These are phyloP conservation scores for Dasyornis broadbenti DNA, from an alignment of 2,113 vertebrate genomes.

Conservation along the genomic window DNA sequence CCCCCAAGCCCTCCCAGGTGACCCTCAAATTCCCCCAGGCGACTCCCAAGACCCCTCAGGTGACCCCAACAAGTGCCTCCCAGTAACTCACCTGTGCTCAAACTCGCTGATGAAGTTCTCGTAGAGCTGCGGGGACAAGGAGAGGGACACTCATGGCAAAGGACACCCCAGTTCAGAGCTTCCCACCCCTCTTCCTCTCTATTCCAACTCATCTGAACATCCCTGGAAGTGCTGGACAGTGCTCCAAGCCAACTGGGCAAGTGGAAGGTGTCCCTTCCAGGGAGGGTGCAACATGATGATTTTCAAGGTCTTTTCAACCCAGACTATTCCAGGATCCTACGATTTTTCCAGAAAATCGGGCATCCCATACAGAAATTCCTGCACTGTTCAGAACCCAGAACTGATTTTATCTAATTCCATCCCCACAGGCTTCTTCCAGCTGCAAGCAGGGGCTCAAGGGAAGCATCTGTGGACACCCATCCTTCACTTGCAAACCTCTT, in stretches of 20 bases:
- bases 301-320: background rate
- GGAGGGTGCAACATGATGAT: background rate
- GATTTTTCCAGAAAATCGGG: accelerated
- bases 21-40: background rate
- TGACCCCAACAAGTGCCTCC: too few relatives aligned
- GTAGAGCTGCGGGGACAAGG: constrained; percentile 80
- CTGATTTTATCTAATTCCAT: accelerated
- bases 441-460: background rate
- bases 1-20: background rate
- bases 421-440: background rate
- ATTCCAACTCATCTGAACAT: accelerated
- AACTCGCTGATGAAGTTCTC: constrained; percentile 98
- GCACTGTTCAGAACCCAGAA: background rate
- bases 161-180: accelerated
- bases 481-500: background rate
- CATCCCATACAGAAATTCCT: background rate
- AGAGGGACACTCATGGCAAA: background rate
- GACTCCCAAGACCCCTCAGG: background rate
- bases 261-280: background rate
- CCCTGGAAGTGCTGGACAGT: background rate
- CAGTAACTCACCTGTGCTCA: constrained; percentile 89
- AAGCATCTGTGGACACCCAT: too few relatives aligned
- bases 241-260: background rate
- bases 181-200: accelerated
- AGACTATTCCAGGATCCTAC: background rate